phyloP scores from a whole-genome alignment of 2,888 invertebrate genomes.

The Pecten maximus region DNA sequence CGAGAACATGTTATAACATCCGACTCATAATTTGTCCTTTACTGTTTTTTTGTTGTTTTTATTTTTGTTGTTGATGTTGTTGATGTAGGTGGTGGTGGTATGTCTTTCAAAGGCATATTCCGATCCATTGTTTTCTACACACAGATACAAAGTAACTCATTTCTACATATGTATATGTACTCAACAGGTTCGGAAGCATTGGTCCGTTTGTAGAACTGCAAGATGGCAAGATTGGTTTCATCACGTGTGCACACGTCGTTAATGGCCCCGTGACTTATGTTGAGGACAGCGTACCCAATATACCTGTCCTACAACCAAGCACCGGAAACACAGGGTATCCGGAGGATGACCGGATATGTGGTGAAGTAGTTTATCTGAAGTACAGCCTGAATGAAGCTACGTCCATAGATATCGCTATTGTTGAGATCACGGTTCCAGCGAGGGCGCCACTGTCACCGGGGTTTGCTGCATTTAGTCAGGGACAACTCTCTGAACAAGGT shows the following conservation, averaged over 20 bases:
- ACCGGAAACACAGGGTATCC: not conserved
- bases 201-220: not conserved
- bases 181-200: not conserved
- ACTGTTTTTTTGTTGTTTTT: too few species aligned
- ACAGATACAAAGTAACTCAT: too few species aligned
- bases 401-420: not conserved
- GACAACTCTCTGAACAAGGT: not conserved
- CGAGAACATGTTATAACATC: too few species aligned
- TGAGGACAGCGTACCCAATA: not conserved
- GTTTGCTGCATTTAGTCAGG: not conserved
- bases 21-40: too few species aligned
- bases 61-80: too few species aligned
- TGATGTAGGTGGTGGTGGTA: too few species aligned
- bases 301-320: not conserved
- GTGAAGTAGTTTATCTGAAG: not conserved
- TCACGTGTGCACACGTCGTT: constrained; percentile 3
- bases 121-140: too few species aligned
- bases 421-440: not conserved
- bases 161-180: too few species aligned
- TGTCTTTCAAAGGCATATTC: too few species aligned
- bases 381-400: not conserved
- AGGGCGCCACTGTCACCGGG: not conserved
- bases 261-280: not conserved
- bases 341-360: not conserved
- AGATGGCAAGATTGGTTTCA: not conserved